Evolutionary conservation across 2,797 vertebrate species (phyloP).

Genomic region (Pristis pectinata): DNA sequence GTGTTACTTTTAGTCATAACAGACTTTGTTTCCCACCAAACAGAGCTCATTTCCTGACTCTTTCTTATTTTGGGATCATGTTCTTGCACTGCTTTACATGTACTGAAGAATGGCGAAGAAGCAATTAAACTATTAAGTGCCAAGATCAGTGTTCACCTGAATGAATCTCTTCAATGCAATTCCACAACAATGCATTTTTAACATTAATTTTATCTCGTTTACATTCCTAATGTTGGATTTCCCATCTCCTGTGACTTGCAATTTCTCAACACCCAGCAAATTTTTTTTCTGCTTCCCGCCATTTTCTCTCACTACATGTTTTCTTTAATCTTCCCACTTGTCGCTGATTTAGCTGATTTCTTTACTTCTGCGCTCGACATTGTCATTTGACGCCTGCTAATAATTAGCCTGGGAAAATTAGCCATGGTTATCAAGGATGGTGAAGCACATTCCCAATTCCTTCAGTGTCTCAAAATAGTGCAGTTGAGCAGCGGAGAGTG

Average conservation of each 20-base stretch:
- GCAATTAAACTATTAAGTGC: background rate
- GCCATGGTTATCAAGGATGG: background rate
- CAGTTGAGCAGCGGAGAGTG: background rate
- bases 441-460: background rate
- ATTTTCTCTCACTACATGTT: background rate
- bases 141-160: background rate
- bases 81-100: background rate
- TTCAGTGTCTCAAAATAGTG: background rate
- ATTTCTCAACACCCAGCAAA: background rate
- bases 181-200: too few relatives aligned
- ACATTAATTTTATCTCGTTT: background rate
- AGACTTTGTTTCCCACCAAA: background rate
- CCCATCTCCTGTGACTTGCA: background rate
- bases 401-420: background rate
- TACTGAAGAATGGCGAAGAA: background rate
- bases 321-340: background rate
- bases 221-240: background rate
- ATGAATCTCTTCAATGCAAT: background rate
- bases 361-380: background rate
- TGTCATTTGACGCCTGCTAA: background rate
- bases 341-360: background rate
- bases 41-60: background rate
- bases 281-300: background rate
- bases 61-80: background rate
- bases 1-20: background rate